A percentile compares a stretch with the other conserved stretches of the same genome.
Conservation (phyloP, 2,888 invertebrate genomes). For the Arenicola marina region DNA sequence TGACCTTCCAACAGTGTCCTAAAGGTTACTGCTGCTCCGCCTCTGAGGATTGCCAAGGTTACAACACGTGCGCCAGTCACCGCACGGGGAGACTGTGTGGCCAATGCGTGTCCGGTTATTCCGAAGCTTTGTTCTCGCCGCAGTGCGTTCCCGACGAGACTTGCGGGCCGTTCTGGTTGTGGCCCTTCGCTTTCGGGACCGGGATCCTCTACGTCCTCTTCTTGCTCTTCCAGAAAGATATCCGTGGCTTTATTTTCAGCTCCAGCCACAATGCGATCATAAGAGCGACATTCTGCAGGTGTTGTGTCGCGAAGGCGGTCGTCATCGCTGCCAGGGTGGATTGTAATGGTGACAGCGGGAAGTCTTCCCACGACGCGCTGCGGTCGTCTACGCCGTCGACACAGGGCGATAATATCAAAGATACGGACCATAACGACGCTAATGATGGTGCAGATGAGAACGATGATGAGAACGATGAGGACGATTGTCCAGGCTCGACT, state of each 20-base stretch:
- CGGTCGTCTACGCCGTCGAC: background rate
- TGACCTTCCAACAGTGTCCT: constrained; percentile 31
- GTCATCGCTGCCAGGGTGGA: too few relatives aligned
- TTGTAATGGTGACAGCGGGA: background rate
- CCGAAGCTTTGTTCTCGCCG: constrained; percentile 35
- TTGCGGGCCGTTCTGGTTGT: constrained; percentile 31
- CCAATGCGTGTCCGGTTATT: constrained; percentile 20
- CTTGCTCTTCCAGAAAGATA: constrained; percentile 34
- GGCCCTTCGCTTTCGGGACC: constrained; percentile 19
- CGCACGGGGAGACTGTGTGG: constrained; percentile 28
- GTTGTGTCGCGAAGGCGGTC: too few relatives aligned
- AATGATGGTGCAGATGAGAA: background rate
- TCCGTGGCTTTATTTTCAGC: constrained; percentile 32
- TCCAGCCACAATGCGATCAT: too few relatives aligned
- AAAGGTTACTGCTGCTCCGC: constrained; percentile 31
- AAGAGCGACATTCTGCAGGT: too few relatives aligned
- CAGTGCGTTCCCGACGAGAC: constrained; percentile 24
- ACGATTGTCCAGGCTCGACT: background rate
- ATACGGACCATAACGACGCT: background rate
- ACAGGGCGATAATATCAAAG: background rate
- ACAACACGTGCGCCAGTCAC: constrained; percentile 27
- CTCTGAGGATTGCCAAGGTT: constrained; percentile 17
- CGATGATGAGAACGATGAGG: background rate
- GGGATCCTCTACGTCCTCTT: constrained; percentile 30
- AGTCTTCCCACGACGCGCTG: background rate